Base-by-base conservation (phyloP, 2,797 vertebrate species). In the Toxotes lorentzi region DNA sequence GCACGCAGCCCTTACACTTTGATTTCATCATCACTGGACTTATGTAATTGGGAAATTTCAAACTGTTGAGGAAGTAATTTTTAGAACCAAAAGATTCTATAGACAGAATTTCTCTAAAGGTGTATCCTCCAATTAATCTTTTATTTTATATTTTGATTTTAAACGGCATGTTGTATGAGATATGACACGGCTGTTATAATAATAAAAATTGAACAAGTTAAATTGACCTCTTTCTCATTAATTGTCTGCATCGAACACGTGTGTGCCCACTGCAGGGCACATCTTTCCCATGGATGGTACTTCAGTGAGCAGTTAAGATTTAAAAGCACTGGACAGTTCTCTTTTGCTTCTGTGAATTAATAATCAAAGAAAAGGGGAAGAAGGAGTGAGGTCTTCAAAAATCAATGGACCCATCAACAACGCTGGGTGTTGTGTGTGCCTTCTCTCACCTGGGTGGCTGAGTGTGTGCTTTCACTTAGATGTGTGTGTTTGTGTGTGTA, bases 291-390 rank as follows among this genome's bases (percentile, higher is more conserved):
- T 38, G 65, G 79, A 81, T 73, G 64, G 53, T 43, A 58, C 77
- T 83, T 74, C 73, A 76, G 89, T 84, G 82, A 82, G 79, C 73
- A 57, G 79, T 91, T 93, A 84, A 80, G 88, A 91, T 91, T 90
- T 90, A 91, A 94, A 92, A 80, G 84, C 79, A 84, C 78, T 32
- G 83, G 89, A 86, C 89, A 90, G 84, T 76, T 87, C 81, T 93
- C 92, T 92, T 94, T 93, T 94, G 93, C 89, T 89, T 91, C 88
- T 91, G 89, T 95, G 91, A 95, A 95, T 94, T 91, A 94, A 94
- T 93, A 90, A 94, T 93, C 89, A 94, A 91, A 92, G 88, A 91
- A 88, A 89, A 90, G 57, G 74, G 68, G 58, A 82, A 88, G 84
- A 88, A 89, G 81, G 78, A 90, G 86, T 30, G 73, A 85, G 78